A percentile compares a stretch with the other conserved stretches of the same genome.
Evolutionary conservation across 2,113 vertebrate species (phyloP).

Genomic region (Numida meleagris): DNA sequence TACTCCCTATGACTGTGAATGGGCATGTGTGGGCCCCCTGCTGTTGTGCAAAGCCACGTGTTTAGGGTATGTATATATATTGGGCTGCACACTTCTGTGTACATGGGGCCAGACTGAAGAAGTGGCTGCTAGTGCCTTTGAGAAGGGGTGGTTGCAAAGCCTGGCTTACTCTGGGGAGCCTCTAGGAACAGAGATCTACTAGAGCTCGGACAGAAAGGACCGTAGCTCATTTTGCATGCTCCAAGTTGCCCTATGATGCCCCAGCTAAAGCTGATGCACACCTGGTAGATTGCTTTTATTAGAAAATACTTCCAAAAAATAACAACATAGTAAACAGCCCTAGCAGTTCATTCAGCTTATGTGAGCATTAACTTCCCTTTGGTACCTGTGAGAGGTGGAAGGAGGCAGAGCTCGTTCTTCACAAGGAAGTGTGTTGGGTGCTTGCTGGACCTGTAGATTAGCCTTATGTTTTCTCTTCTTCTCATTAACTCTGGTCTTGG

Average conservation of each 20-base stretch:
- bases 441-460: not conserved
- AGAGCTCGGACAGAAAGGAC: not conserved
- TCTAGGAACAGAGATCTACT: not conserved
- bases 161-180: not conserved
- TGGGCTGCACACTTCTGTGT: conserved; percentile 16
- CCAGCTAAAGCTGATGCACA: not conserved
- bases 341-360: conserved; percentile 1
- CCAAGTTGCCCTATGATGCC: rapidly evolving
- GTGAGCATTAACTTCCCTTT: not conserved
- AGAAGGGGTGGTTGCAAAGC: not conserved
- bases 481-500: not conserved
- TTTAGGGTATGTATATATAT: conserved; percentile 8
- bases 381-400: not conserved
- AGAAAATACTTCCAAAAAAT: not conserved
- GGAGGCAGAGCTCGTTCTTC: not conserved
- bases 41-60: conserved; percentile 21
- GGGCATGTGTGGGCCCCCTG: not conserved
- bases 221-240: not conserved
- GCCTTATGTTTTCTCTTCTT: not conserved
- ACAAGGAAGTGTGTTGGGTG: not conserved
- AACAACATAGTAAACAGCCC: not conserved
- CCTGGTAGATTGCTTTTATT: not conserved
- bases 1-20: not conserved
- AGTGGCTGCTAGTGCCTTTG: not conserved
- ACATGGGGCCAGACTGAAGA: not conserved